These are phyloP conservation scores for Knipowitschia caucasica DNA, from an alignment of 2,797 vertebrate genomes.

Conservation along the genomic window DNA sequence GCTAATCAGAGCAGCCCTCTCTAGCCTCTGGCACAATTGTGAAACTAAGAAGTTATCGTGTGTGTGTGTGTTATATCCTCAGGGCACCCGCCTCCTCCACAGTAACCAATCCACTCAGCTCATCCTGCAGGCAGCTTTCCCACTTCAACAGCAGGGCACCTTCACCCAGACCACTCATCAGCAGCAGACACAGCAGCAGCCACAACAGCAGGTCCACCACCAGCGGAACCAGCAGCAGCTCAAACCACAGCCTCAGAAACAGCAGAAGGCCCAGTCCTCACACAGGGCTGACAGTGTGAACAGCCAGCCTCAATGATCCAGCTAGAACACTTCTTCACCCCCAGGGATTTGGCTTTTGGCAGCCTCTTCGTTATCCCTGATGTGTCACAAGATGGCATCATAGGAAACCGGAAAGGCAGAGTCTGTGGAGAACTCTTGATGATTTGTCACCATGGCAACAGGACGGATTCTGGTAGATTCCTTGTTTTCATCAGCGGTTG, in stretches of 20 bases:
- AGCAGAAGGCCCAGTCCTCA: slow-evolving; percentile 74
- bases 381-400: slow-evolving; percentile 38
- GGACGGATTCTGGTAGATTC: slow-evolving; percentile 40
- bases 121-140: slow-evolving; percentile 95
- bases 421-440: slow-evolving; percentile 45
- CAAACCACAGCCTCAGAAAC: slow-evolving; percentile 79
- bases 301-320: slow-evolving; percentile 82
- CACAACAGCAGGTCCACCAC: slow-evolving; percentile 84
- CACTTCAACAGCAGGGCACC: slow-evolving; percentile 88
- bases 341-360: slow-evolving; percentile 15
- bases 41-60: not conserved
- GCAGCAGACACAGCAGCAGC: slow-evolving; percentile 77
- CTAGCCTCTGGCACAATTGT: not conserved
- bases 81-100: slow-evolving; percentile 91
- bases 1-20: too few species aligned
- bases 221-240: slow-evolving; percentile 86
- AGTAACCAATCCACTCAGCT: slow-evolving; percentile 92
- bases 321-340: slow-evolving; percentile 6
- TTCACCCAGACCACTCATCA: slow-evolving; percentile 81
- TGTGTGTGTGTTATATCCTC: slow-evolving; percentile 16
- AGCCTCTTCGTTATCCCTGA: slow-evolving; percentile 16
- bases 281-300: slow-evolving; percentile 90
- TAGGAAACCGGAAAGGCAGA: slow-evolving; percentile 51
- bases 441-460: slow-evolving; percentile 48
- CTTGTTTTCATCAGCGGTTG: slow-evolving; percentile 20